Percentiles rank a stretch among this genome's conserved stretches.
These are phyloP conservation scores for Mamestra configurata DNA, from an alignment of 1,140 invertebrate genomes.

Conservation along the genomic window DNA sequence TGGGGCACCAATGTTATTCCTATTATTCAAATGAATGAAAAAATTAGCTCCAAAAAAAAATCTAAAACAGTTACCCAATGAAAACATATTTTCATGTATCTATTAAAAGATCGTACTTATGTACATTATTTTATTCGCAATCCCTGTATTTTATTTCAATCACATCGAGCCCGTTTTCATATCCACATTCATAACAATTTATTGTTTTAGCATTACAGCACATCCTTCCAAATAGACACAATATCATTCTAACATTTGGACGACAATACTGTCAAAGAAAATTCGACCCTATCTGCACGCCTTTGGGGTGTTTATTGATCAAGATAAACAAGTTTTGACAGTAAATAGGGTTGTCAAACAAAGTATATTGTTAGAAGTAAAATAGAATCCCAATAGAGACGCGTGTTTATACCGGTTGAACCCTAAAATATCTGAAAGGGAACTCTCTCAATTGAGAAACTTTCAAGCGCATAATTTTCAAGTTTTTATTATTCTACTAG, in stretches of 20 bases:
- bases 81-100: background rate
- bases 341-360: constrained; percentile 19
- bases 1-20: too few species aligned
- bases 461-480: constrained; percentile 62
- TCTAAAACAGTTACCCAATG: too few species aligned
- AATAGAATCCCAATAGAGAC: constrained; percentile 55
- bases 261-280: background rate
- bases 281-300: background rate
- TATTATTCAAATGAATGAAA: too few species aligned
- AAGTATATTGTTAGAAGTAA: constrained; percentile 47
- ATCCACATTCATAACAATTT: too few species aligned
- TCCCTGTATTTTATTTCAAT: too few species aligned
- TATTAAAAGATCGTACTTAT: too few species aligned
- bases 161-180: too few species aligned
- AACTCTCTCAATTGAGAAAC: constrained; percentile 53
- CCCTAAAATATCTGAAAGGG: constrained; percentile 54
- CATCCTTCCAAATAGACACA: constrained; percentile 8
- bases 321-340: background rate
- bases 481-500: constrained; percentile 52
- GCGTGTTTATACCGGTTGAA: constrained; percentile 57
- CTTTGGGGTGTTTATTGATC: background rate
- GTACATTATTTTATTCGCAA: background rate
- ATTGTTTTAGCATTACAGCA: too few species aligned
- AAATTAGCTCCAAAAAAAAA: too few species aligned
- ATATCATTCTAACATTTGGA: background rate